Evolutionary conservation across 2,113 vertebrate species (phyloP).

Genomic region (Oreotragus oreotragus): DNA sequence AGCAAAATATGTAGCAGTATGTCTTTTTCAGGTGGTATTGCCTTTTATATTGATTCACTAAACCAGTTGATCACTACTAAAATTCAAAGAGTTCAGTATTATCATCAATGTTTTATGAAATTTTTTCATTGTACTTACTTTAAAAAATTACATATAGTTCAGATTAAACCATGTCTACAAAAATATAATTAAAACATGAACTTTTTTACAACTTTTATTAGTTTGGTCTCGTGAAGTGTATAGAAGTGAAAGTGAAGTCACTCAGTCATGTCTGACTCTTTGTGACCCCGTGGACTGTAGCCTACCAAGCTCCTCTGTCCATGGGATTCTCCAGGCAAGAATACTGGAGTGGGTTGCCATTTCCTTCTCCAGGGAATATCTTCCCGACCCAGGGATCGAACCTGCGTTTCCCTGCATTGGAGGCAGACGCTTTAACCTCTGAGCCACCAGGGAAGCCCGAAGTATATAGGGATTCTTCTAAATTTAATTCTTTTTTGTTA

Average conservation of each 20-base stretch:
- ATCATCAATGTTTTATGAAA: neutral
- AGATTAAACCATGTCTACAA: neutral
- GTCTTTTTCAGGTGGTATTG: neutral
- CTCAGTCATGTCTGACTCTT: too few species aligned
- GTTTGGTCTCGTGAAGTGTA: neutral
- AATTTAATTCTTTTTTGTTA: neutral
- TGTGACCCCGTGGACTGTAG: too few species aligned
- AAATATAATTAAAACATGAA: slow-evolving; percentile 7
- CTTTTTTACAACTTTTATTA: neutral
- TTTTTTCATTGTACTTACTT: neutral
- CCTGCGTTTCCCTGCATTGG: too few species aligned
- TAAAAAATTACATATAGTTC: neutral
- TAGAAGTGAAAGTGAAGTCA: too few species aligned
- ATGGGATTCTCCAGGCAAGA: too few species aligned
- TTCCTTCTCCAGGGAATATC: too few species aligned
- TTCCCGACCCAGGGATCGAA: too few species aligned
- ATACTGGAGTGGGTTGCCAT: too few species aligned
- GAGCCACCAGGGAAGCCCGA: too few species aligned
- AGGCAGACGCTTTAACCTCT: too few species aligned
- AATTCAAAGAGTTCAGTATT: neutral
- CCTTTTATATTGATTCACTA: neutral
- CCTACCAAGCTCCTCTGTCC: too few species aligned
- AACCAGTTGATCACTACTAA: neutral
- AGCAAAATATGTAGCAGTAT: neutral
- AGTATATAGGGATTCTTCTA: neutral